phyloP scores from a whole-genome alignment of 2,888 invertebrate species.

The Neria commutata region DNA sequence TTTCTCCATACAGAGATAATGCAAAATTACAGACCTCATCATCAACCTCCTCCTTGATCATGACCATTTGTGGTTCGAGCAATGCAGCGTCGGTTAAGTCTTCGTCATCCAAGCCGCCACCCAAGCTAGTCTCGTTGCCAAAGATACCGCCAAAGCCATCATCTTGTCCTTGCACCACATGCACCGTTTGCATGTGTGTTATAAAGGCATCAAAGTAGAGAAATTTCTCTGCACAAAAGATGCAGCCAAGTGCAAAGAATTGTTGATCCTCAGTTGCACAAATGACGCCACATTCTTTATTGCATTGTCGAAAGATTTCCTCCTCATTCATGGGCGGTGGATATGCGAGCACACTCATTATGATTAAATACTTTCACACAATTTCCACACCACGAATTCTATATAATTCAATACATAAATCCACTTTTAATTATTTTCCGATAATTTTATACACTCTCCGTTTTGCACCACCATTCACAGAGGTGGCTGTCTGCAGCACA shows the following conservation, averaged over 20 bases:
- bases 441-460: conserved; percentile 14
- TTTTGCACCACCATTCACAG: conserved; percentile 13
- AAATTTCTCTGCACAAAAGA: conserved; percentile 52
- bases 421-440: conserved; percentile 26
- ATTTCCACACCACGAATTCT: conserved; percentile 3
- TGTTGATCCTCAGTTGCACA: conserved; percentile 55
- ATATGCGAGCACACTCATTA: conserved; percentile 54
- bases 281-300: conserved; percentile 54
- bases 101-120: conserved; percentile 40
- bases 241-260: conserved; percentile 50
- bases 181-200: conserved; percentile 51
- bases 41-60: conserved; percentile 40
- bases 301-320: conserved; percentile 53
- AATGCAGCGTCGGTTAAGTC: conserved; percentile 50
- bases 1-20: background rate
- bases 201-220: conserved; percentile 56
- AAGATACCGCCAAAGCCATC: conserved; percentile 17
- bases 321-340: conserved; percentile 53
- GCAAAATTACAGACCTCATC: conserved; percentile 24
- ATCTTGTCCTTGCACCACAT: conserved; percentile 34
- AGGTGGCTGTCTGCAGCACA: too few species aligned
- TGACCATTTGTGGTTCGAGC: conserved; percentile 50
- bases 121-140: conserved; percentile 19
- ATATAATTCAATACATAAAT: background rate
- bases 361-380: conserved; percentile 7